A percentile compares a stretch with the other conserved stretches of the same genome.
These are phyloP conservation scores for Epirrita christyi DNA, from an alignment of 2,888 invertebrate genomes.

Conservation along the genomic window DNA sequence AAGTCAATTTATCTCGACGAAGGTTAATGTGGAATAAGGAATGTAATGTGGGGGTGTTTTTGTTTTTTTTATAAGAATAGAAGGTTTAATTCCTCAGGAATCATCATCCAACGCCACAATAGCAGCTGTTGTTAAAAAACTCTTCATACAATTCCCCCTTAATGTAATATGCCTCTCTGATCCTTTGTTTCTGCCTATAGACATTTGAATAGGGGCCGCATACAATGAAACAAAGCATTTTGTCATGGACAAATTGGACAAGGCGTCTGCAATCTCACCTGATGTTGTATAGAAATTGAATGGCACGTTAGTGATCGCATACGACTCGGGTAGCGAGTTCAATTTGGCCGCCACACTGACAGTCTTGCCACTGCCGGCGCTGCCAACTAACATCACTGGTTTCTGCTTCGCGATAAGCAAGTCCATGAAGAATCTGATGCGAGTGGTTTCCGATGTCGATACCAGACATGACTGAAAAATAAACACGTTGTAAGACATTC, in stretches of 20 bases:
- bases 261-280: slow-evolving; percentile 63
- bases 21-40: too few relatives aligned
- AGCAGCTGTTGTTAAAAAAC: background rate
- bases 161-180: background rate
- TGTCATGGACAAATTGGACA: too few relatives aligned
- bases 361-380: slow-evolving; percentile 96
- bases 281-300: slow-evolving; percentile 98
- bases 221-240: too few relatives aligned
- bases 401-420: slow-evolving; percentile 90
- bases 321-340: slow-evolving; percentile 89
- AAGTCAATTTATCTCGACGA: too few relatives aligned
- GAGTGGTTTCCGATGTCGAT: slow-evolving; percentile 94
- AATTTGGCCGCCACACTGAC: slow-evolving; percentile 95
- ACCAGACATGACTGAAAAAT: slow-evolving; percentile 89
- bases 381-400: slow-evolving; percentile 96
- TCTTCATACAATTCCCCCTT: background rate
- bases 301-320: slow-evolving; percentile 94
- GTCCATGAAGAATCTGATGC: slow-evolving; percentile 95
- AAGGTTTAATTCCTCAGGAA: too few relatives aligned
- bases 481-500: slow-evolving; percentile 17
- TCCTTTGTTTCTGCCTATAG: background rate
- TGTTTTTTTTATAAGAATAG: too few relatives aligned
- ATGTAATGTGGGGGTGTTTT: too few relatives aligned
- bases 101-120: too few relatives aligned
- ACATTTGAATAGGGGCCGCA: too few relatives aligned